phyloP scores from a whole-genome alignment of 1,140 invertebrate genomes.

The Belonocnema kinseyi region DNA sequence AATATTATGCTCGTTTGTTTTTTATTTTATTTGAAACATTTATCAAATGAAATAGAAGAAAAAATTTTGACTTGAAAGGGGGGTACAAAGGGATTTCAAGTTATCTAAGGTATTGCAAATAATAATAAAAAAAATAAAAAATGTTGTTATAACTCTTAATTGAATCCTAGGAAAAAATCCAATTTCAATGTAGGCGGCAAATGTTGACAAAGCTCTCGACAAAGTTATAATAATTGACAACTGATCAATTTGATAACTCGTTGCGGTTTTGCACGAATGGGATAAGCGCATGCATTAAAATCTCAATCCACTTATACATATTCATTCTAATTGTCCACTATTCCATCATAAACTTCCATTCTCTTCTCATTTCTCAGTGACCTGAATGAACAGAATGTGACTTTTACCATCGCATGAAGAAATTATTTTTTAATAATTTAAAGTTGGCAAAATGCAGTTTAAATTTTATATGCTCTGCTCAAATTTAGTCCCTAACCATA shows the following conservation, averaged over 20 bases:
- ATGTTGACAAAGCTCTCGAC: neutral
- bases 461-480: neutral
- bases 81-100: no score
- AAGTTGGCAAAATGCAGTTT: neutral
- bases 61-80: no score
- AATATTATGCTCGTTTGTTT: no score
- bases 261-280: neutral
- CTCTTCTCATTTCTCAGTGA: constrained; percentile 19
- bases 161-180: neutral
- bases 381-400: constrained; percentile 14
- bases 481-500: neutral
- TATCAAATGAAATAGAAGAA: no score
- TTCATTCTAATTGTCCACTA: neutral
- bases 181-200: neutral
- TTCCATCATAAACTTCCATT: constrained; percentile 3
- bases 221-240: neutral
- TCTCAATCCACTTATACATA: neutral
- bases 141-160: neutral
- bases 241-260: neutral
- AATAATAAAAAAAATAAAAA: no score
- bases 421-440: constrained; percentile 26
- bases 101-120: no score
- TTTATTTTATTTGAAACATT: no score
- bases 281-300: constrained; percentile 28
- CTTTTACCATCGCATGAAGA: neutral